A percentile compares a stretch with the other conserved stretches of the same genome.
These are phyloP conservation scores for Adrianichthys oophorus DNA, from an alignment of 2,797 vertebrate genomes.

Conservation along the genomic window DNA sequence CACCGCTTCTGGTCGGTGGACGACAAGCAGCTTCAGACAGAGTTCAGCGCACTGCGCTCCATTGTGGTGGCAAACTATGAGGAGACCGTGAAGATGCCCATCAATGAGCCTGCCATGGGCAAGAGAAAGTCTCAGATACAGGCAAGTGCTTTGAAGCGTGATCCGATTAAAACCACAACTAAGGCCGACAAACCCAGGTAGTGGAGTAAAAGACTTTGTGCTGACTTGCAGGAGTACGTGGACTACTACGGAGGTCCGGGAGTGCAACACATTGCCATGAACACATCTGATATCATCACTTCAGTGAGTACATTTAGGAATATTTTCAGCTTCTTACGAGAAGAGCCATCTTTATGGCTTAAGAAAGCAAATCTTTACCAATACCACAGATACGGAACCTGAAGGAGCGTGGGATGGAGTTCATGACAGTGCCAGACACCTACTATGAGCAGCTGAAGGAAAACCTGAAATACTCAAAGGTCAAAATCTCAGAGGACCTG, in stretches of 20 bases:
- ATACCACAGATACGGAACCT: constrained; percentile 85
- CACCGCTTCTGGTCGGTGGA: constrained; percentile 99
- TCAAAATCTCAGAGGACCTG: constrained; percentile 86
- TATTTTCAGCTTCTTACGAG: neutral
- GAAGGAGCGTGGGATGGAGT: constrained; percentile 90
- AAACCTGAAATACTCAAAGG: constrained; percentile 85
- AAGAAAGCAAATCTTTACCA: constrained; percentile 1
- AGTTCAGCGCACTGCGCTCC: constrained; percentile 93
- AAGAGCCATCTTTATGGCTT: too few relatives aligned
- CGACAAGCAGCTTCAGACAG: constrained; percentile 93
- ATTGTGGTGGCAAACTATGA: constrained; percentile 95
- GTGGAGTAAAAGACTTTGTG: neutral
- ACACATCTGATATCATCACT: constrained; percentile 89
- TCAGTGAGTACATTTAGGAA: constrained; percentile 75
- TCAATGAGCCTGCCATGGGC: constrained; percentile 90
- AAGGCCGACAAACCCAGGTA: neutral
- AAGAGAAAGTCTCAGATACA: constrained; percentile 97
- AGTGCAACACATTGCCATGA: constrained; percentile 96
- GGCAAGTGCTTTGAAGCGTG: constrained; percentile 61
- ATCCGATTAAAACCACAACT: neutral
- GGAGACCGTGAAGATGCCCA: constrained; percentile 98
- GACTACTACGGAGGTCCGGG: constrained; percentile 94
- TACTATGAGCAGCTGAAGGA: constrained; percentile 89
- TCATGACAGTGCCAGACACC: constrained; percentile 86
- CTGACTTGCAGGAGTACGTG: constrained; percentile 85